A percentile compares a stretch with the other conserved stretches of the same genome.
Conservation (phyloP, 2,797 vertebrate species). For the Helostoma temminkii region DNA sequence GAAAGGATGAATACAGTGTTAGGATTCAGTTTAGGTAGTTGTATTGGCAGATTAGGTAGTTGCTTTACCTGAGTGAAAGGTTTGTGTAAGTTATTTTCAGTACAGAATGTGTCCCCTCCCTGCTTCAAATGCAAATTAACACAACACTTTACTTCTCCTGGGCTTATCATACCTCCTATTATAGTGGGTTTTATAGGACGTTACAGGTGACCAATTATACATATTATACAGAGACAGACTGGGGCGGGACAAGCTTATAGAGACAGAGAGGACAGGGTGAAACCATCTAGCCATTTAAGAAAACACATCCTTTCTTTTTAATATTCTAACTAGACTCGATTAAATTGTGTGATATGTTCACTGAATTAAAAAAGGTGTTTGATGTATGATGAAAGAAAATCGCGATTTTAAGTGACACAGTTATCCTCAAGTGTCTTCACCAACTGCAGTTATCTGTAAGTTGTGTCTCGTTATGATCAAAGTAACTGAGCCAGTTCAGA, state of each 20-base stretch:
- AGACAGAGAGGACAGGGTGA: not conserved
- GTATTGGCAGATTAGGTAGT: not conserved
- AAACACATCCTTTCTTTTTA: constrained; percentile 46
- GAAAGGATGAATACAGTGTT: too few species aligned
- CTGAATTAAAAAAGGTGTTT: constrained; percentile 55
- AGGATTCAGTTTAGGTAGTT: too few species aligned
- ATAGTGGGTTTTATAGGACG: constrained; percentile 52
- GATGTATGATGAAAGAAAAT: constrained; percentile 72
- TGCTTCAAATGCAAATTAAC: constrained; percentile 46
- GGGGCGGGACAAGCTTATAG: constrained; percentile 9
- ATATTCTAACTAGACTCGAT: constrained; percentile 66
- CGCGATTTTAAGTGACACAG: constrained; percentile 56
- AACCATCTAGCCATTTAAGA: constrained; percentile 51
- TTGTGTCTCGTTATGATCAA: constrained; percentile 50
- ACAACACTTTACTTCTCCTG: constrained; percentile 30
- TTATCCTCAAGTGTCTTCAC: constrained; percentile 56
- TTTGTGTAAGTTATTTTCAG: constrained; percentile 6
- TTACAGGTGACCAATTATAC: constrained; percentile 61
- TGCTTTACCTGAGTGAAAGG: not conserved
- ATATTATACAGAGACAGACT: constrained; percentile 46
- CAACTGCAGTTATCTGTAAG: constrained; percentile 56
- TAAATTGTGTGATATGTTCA: constrained; percentile 58
- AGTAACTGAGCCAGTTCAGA: constrained; percentile 31
- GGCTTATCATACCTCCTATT: constrained; percentile 20
- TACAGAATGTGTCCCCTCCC: constrained; percentile 2